Conservation (phyloP, 2,113 vertebrate genomes). For the Pseudorhombus dupliciocellatus region DNA sequence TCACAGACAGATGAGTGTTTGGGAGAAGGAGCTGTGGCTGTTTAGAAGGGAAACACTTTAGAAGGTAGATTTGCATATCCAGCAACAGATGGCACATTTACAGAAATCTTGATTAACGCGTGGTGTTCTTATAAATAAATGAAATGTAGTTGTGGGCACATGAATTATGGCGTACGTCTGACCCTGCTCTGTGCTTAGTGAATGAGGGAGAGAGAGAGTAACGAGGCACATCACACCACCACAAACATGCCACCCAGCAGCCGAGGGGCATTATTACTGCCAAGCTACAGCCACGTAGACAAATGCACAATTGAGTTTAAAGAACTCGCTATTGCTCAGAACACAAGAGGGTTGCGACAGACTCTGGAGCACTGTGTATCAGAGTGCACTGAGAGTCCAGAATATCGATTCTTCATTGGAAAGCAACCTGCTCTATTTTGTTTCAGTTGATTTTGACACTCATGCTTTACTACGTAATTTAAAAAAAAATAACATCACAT, state of each 20-base stretch:
- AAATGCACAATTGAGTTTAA: background rate
- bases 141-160: too few species aligned
- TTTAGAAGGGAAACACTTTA: conserved; percentile 20
- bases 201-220: background rate
- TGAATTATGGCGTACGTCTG: too few species aligned
- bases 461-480: too few species aligned
- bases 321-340: background rate
- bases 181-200: background rate
- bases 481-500: too few species aligned
- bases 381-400: background rate
- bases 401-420: background rate
- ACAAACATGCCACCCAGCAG: too few species aligned
- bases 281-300: background rate
- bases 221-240: too few species aligned
- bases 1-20: conserved; percentile 10
- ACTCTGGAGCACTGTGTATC: background rate
- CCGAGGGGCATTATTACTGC: background rate
- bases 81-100: too few species aligned
- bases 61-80: too few species aligned
- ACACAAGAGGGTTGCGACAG: background rate
- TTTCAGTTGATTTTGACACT: too few species aligned
- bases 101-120: too few species aligned
- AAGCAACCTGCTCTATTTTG: background rate
- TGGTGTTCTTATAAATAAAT: too few species aligned
- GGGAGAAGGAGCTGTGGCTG: background rate